Evolutionary conservation across 1,140 invertebrate species (phyloP).

Genomic region (Zaprionus capensis): DNA sequence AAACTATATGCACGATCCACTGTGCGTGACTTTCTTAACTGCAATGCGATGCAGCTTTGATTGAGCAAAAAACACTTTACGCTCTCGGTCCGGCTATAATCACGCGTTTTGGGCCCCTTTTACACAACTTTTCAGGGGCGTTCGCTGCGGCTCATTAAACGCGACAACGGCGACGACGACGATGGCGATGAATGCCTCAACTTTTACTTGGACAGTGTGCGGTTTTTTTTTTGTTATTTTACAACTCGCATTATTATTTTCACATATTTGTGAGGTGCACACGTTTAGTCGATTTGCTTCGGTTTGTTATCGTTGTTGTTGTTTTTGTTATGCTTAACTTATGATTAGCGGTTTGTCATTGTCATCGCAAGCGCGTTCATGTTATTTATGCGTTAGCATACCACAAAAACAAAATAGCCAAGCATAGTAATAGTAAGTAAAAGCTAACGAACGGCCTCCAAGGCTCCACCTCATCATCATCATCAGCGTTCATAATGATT

Average conservation of each 20-base stretch:
- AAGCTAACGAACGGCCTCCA: constrained; percentile 48
- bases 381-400: constrained; percentile 60
- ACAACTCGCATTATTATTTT: constrained; percentile 65
- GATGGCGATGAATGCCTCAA: constrained; percentile 12
- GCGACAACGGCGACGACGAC: constrained; percentile 35
- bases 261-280: constrained; percentile 72
- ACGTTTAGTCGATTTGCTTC: constrained; percentile 64
- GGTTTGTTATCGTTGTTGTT: constrained; percentile 24
- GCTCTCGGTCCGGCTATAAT: constrained; percentile 1
- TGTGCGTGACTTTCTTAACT: constrained; percentile 7
- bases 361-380: constrained; percentile 48
- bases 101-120: constrained; percentile 23
- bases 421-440: constrained; percentile 26
- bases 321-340: constrained; percentile 70
- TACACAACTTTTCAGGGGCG: constrained; percentile 39
- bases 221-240: constrained; percentile 31
- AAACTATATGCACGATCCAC: not conserved
- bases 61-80: constrained; percentile 12
- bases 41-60: not conserved
- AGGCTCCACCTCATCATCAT: constrained; percentile 32
- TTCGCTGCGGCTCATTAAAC: constrained; percentile 66
- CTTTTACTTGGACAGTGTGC: constrained; percentile 39
- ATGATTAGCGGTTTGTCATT: constrained; percentile 79
- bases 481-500: constrained; percentile 8
- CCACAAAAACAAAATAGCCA: not conserved